These are phyloP conservation scores for Lottia gigantea DNA, from an alignment of 2,888 invertebrate genomes.

Conservation along the genomic window DNA sequence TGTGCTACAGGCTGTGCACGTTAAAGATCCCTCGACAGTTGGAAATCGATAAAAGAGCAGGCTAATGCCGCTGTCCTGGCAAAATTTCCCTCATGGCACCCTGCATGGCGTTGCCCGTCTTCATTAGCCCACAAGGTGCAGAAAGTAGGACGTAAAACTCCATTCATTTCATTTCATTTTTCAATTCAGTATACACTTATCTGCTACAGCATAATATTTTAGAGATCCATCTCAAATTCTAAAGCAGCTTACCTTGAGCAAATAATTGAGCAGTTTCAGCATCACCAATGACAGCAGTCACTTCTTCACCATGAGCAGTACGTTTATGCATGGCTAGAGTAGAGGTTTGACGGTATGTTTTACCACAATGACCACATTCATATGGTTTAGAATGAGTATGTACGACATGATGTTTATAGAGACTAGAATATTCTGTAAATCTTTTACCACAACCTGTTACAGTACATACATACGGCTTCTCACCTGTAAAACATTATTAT, in stretches of 20 bases:
- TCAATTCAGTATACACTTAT: no score
- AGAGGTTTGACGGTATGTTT: conserved; percentile 74
- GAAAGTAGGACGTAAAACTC: no score
- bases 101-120: no score
- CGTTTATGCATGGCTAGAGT: conserved; percentile 75
- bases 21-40: no score
- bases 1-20: no score
- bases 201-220: no score
- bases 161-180: no score
- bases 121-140: no score
- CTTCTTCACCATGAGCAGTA: conserved; percentile 72
- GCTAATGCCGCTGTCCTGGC: no score
- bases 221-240: no score
- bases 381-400: conserved; percentile 75
- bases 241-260: conserved; percentile 16
- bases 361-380: conserved; percentile 73
- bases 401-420: conserved; percentile 77
- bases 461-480: conserved; percentile 76
- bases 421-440: conserved; percentile 79
- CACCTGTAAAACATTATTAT: conserved; percentile 60
- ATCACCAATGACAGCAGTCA: conserved; percentile 24
- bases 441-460: conserved; percentile 75
- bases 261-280: conserved; percentile 50
- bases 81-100: no score
- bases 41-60: no score